Evolutionary conservation across 2,113 vertebrate species (phyloP).

Genomic region (Crotalus tigris): DNA sequence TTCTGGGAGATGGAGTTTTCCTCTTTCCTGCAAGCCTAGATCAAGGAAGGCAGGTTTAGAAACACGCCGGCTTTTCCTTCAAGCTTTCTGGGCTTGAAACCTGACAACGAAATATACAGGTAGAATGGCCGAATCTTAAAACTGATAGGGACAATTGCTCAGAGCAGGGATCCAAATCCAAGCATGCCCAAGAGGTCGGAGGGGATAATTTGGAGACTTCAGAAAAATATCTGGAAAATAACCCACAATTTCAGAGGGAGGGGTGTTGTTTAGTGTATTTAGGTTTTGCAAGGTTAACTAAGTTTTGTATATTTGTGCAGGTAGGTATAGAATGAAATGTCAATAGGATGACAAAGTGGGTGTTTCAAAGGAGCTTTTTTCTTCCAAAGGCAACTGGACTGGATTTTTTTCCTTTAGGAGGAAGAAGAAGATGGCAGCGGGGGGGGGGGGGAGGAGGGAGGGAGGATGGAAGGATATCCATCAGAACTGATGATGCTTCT

Average conservation of each 20-base stretch:
- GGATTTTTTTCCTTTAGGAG: not conserved
- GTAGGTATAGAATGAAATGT: not conserved
- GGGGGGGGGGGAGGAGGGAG: too few relatives aligned
- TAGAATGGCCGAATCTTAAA: not conserved
- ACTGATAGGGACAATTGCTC: not conserved
- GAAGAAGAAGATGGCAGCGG: not conserved
- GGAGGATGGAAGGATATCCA: not conserved
- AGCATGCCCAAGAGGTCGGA: not conserved
- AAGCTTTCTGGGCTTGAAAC: not conserved
- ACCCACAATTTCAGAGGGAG: not conserved
- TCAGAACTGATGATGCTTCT: too few relatives aligned
- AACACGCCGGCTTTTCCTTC: accelerated
- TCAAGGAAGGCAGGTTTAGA: not conserved
- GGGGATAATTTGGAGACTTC: not conserved
- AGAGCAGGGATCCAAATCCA: not conserved
- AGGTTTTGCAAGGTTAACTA: not conserved
- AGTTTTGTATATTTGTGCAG: not conserved
- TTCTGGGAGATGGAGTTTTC: not conserved
- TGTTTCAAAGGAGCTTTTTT: not conserved
- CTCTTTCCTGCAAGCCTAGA: not conserved
- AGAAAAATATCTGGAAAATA: not conserved
- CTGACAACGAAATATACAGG: not conserved
- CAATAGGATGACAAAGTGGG: not conserved
- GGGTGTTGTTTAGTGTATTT: not conserved
- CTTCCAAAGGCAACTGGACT: not conserved